Evolutionary conservation across 2,888 invertebrate genomes (phyloP).

Genomic region (Hypena proboscidalis): DNA sequence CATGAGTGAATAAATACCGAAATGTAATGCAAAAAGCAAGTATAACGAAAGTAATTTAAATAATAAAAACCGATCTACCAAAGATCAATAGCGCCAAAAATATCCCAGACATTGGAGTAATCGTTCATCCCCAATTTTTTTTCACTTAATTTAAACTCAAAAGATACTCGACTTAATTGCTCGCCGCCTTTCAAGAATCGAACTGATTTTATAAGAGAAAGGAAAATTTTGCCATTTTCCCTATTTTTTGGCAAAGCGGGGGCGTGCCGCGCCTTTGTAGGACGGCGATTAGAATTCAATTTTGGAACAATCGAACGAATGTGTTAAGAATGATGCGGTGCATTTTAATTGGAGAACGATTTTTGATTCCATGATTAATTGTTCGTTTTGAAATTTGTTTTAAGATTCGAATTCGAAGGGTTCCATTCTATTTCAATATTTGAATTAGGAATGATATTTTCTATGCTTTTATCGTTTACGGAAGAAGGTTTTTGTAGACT

Average conservation of each 20-base stretch:
- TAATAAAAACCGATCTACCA: constrained; percentile 12
- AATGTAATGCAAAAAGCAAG: no score
- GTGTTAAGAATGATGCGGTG: constrained; percentile 76
- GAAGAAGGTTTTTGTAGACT: no score
- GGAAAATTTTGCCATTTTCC: constrained; percentile 79
- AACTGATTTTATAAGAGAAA: constrained; percentile 69
- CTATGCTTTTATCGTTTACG: no score
- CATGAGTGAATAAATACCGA: no score
- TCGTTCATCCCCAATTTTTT: constrained; percentile 55
- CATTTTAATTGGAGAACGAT: constrained; percentile 82
- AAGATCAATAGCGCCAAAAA: constrained; percentile 27
- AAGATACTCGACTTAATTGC: constrained; percentile 85
- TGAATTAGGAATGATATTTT: no score
- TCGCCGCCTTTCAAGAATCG: constrained; percentile 75
- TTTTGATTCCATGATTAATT: constrained; percentile 48
- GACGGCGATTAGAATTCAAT: constrained; percentile 85
- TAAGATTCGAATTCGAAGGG: no score
- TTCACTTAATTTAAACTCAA: constrained; percentile 85
- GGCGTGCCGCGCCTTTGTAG: constrained; percentile 72
- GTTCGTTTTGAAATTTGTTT: constrained; percentile 13
- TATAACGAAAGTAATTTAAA: not conserved
- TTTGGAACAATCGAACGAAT: constrained; percentile 80
- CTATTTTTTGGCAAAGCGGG: constrained; percentile 75
- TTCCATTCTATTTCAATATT: no score
- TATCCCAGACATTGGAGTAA: constrained; percentile 49